These are phyloP conservation scores for Eledone cirrhosa DNA, from an alignment of 2,888 invertebrate species.

Conservation along the genomic window DNA sequence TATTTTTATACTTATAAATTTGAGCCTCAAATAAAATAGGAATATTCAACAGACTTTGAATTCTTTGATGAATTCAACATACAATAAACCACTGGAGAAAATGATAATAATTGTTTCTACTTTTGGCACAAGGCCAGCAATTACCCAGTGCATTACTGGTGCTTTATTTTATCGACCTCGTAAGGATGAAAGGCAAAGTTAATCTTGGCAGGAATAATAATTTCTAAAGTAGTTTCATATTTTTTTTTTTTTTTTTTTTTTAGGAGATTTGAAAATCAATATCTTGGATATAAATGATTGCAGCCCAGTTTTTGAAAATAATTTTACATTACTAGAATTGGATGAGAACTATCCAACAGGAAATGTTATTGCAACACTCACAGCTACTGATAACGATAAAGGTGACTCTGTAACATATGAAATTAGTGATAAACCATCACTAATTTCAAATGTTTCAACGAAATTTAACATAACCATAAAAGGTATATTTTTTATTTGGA, in stretches of 20 bases:
- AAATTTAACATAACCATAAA: not conserved
- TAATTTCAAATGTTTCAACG: too few relatives aligned
- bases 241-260: not conserved
- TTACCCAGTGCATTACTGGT: too few relatives aligned
- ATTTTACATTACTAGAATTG: not conserved
- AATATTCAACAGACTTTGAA: too few relatives aligned
- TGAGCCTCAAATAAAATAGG: too few relatives aligned
- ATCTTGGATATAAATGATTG: conserved; percentile 8
- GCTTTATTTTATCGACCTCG: too few relatives aligned
- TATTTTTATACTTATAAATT: too few relatives aligned
- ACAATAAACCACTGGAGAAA: too few relatives aligned
- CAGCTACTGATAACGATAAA: not conserved
- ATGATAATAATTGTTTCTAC: too few relatives aligned
- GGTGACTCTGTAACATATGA: not conserved
- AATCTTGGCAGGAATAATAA: too few relatives aligned
- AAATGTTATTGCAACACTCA: not conserved
- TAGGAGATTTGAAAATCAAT: not conserved
- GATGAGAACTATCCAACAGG: not conserved
- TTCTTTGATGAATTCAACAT: too few relatives aligned
- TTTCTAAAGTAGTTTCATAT: not conserved
- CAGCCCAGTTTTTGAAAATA: not conserved
- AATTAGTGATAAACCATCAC: not conserved
- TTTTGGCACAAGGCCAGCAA: too few relatives aligned
- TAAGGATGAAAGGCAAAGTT: too few relatives aligned
- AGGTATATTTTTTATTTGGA: not conserved